These are phyloP conservation scores for Lampropteryx suffumata DNA, from an alignment of 2,888 invertebrate species.

Conservation along the genomic window DNA sequence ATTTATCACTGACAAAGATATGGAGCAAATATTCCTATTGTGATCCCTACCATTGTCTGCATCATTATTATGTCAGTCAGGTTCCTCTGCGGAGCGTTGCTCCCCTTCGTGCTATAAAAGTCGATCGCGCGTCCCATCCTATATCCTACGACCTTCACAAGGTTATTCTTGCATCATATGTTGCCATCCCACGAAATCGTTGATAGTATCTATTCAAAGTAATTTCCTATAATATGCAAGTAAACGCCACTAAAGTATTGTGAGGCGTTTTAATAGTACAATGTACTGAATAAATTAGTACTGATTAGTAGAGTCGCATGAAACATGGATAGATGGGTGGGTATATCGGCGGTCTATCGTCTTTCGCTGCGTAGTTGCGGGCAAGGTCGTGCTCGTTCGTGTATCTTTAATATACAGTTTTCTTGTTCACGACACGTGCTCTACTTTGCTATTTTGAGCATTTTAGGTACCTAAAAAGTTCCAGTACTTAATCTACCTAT, in stretches of 20 bases:
- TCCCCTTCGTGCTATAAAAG: background rate
- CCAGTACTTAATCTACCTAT: too few relatives aligned
- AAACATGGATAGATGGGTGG: background rate
- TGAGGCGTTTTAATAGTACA: constrained; percentile 4
- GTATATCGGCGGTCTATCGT: constrained; percentile 25
- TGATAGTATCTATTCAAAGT: background rate
- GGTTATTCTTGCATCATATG: too few relatives aligned
- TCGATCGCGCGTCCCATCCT: constrained; percentile 1
- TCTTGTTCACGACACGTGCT: constrained; percentile 5
- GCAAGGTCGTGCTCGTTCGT: constrained; percentile 41
- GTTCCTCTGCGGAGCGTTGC: background rate
- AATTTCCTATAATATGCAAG: background rate
- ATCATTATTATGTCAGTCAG: background rate
- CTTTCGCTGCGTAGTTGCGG: constrained; percentile 36
- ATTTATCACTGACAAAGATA: background rate
- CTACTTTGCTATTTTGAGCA: background rate
- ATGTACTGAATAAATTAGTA: constrained; percentile 39
- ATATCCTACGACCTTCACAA: constrained; percentile 16
- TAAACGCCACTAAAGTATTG: background rate
- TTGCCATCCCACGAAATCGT: too few relatives aligned
- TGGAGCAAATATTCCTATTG: background rate
- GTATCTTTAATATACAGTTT: constrained; percentile 24
- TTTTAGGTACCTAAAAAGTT: background rate
- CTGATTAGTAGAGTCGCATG: constrained; percentile 38
- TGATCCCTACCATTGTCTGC: background rate